These are phyloP conservation scores for Pilophorus perplexus DNA, from an alignment of 2,888 invertebrate genomes.

Conservation along the genomic window DNA sequence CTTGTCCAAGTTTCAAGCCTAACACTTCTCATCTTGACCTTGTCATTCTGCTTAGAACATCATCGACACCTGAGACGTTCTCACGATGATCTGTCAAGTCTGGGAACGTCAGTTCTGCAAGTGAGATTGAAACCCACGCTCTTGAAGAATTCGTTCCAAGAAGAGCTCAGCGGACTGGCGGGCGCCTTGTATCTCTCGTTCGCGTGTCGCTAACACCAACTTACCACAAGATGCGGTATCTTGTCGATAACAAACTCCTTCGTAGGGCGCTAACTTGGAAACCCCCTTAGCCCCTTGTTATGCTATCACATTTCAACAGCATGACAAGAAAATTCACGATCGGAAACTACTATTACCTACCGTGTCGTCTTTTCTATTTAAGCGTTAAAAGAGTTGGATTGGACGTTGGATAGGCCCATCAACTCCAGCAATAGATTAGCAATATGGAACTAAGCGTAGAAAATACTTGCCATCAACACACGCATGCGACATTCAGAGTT, in stretches of 20 bases:
- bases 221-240: slow-evolving; percentile 1
- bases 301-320: slow-evolving; percentile 4
- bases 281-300: slow-evolving; percentile 12
- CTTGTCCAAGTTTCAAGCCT: no score
- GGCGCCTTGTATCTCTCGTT: slow-evolving; percentile 22
- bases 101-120: not conserved
- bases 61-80: slow-evolving; percentile 8
- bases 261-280: not conserved
- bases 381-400: no score
- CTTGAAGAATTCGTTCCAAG: slow-evolving; percentile 1
- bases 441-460: no score
- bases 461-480: no score
- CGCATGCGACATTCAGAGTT: no score
- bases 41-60: slow-evolving; percentile 6
- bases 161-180: not conserved
- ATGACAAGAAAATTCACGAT: no score
- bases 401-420: no score
- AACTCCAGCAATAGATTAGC: no score
- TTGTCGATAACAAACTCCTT: not conserved
- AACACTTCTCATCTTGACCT: no score
- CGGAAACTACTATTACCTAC: no score
- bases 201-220: not conserved
- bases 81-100: slow-evolving; percentile 3
- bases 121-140: slow-evolving; percentile 2
- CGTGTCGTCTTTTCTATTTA: no score